Conservation (phyloP, 2,113 vertebrate genomes). For the Propithecus coquereli region DNA sequence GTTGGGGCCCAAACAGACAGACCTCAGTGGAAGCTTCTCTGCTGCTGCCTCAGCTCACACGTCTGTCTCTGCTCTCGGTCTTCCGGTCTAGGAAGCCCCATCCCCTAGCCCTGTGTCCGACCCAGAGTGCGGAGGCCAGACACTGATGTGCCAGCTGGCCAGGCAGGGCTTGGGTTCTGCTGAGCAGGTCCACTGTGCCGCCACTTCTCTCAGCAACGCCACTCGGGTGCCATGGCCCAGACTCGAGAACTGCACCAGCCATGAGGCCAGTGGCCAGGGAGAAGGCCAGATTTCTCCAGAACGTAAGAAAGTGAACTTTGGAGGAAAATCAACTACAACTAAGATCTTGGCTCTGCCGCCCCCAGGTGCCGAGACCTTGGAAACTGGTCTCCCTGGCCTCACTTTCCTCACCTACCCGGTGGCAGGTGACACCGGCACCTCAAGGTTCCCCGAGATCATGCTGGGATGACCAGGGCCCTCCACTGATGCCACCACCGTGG, state of each 20-base stretch:
- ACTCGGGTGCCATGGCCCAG: accelerated
- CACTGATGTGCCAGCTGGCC: accelerated
- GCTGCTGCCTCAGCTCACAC: background rate
- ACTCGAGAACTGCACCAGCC: background rate
- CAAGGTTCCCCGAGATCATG: accelerated
- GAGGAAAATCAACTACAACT: background rate
- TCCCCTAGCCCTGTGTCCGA: background rate
- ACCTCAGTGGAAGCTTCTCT: background rate
- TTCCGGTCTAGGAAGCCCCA: background rate
- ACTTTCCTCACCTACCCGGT: accelerated
- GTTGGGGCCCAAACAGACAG: no score
- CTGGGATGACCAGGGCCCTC: accelerated
- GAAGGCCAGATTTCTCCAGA: background rate
- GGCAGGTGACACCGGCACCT: accelerated
- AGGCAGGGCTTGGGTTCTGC: background rate
- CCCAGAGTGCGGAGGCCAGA: background rate
- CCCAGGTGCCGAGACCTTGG: background rate
- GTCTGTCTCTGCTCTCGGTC: background rate
- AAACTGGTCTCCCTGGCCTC: accelerated
- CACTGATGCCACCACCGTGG: accelerated
- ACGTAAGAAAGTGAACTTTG: background rate
- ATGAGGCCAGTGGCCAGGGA: background rate
- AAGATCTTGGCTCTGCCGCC: background rate
- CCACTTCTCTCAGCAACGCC: background rate
- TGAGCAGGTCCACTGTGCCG: accelerated